Evolutionary conservation across 2,888 invertebrate genomes (phyloP), one percentile per base, ranked within the genome.

Genomic region (Drosophila differens): DNA sequence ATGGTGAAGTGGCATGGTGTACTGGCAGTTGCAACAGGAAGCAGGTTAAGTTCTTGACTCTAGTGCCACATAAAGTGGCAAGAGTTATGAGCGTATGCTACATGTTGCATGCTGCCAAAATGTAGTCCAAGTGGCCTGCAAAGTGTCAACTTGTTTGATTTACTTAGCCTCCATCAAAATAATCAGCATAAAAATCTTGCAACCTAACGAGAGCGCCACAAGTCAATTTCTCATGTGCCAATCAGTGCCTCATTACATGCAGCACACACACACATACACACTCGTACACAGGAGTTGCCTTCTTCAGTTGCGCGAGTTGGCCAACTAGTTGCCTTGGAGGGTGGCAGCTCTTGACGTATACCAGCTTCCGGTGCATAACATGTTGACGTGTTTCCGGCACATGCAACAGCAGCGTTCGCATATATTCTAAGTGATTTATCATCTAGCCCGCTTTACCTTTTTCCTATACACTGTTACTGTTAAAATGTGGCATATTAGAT

Each of bases 211-310:
- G 73, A 65, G 51, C 22, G 30, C 57, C 41, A 63, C 59, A 47
- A 51, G 60, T 80, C 86, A 81, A 86, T 85, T 90, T 90, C 89
- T 89, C 89, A 90, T 73, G 83, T 76, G 73, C 68, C 90, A 85
- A 89, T 85, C 90, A 85, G 91, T 85, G 89, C 85, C 89, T 90
- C 89, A 90, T 85, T 90, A 85, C 77, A 90, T 90, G 85, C 90
- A 75, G 57, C 67, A 37, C 70, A 55, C 51, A 55, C 51, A 33
- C 49, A 25, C 39, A 51, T 25, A 51, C n/a, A 47, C 25, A 59
- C 41, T 4, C 6, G 44, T 44, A 14, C 12, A 44, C 37, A 58
- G 14, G 7, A 52, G 60, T 70, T 25, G 35, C 32, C 59, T 62
- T n/a, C 33, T 60, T 35, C 25, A 32, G 52, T 67, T 71, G 47